Evolutionary conservation across 2,888 invertebrate genomes (phyloP).

Genomic region (Brachyptera putata): DNA sequence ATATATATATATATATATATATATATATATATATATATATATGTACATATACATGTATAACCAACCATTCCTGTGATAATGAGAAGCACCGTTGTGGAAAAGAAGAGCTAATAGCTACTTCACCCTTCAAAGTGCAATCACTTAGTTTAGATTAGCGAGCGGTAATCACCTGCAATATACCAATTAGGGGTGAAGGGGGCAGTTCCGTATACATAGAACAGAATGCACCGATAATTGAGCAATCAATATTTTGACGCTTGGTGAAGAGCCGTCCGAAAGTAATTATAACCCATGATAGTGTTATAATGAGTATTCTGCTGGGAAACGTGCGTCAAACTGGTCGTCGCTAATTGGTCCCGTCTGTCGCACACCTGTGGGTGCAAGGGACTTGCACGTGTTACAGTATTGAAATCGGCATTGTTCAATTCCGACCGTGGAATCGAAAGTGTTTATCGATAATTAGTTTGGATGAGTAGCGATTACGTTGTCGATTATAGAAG

Average conservation of each 20-base stretch:
- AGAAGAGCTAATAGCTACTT: not conserved
- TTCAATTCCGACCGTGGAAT: too few relatives aligned
- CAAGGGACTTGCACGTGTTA: not conserved
- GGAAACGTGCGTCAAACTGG: too few relatives aligned
- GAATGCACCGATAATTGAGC: not conserved
- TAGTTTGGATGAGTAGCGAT: too few relatives aligned
- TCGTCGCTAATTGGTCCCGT: constrained; percentile 4
- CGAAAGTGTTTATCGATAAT: too few relatives aligned
- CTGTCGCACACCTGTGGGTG: not conserved
- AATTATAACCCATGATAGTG: too few relatives aligned
- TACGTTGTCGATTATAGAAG: too few relatives aligned
- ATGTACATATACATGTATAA: too few relatives aligned
- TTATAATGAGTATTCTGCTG: too few relatives aligned
- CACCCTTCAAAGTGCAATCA: constrained; percentile 9
- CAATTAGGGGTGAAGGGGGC: constrained; percentile 2
- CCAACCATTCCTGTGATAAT: not conserved
- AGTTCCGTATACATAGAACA: not conserved
- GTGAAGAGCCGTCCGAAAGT: not conserved
- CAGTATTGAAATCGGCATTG: too few relatives aligned
- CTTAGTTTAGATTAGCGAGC: constrained; percentile 17
- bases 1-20: too few relatives aligned
- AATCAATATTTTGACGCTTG: constrained; percentile 4
- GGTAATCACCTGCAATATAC: constrained; percentile 13
- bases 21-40: too few relatives aligned
- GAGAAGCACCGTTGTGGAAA: not conserved